Percentiles rank a stretch among this genome's conserved stretches.
Evolutionary conservation across 2,797 vertebrate species (phyloP).

Genomic region (Natrix natrix): DNA sequence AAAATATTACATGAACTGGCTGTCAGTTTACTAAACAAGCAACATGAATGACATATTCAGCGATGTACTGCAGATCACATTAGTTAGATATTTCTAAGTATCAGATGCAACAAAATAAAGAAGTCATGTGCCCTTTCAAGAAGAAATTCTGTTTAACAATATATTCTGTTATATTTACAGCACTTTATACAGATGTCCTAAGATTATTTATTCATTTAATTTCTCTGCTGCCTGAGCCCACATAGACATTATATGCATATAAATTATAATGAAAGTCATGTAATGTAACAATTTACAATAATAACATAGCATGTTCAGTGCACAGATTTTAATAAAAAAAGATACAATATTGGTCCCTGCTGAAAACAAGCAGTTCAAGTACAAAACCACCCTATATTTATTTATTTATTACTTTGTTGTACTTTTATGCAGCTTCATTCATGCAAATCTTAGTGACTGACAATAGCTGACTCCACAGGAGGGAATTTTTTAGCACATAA

Average conservation of each 20-base stretch:
- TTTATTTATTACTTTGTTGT: neutral
- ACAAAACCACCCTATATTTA: neutral
- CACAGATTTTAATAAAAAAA: neutral
- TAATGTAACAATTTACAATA: neutral
- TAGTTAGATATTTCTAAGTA: neutral
- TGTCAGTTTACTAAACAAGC: neutral
- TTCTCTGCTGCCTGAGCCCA: neutral
- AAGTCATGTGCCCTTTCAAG: neutral
- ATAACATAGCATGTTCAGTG: neutral
- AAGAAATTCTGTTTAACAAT: neutral
- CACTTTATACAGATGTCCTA: neutral
- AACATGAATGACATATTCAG: neutral
- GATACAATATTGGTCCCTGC: neutral
- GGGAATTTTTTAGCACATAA: neutral
- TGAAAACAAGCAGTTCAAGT: neutral
- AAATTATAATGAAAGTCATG: neutral
- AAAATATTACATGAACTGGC: neutral
- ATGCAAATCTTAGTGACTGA: neutral
- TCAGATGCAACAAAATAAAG: neutral
- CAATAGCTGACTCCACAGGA: neutral
- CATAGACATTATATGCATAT: neutral
- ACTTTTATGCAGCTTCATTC: neutral
- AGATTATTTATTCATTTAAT: neutral
- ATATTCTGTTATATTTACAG: neutral
- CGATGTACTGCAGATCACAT: neutral